Base-by-base conservation (phyloP, 2,113 vertebrate species). In the Pholis gunnellus region DNA sequence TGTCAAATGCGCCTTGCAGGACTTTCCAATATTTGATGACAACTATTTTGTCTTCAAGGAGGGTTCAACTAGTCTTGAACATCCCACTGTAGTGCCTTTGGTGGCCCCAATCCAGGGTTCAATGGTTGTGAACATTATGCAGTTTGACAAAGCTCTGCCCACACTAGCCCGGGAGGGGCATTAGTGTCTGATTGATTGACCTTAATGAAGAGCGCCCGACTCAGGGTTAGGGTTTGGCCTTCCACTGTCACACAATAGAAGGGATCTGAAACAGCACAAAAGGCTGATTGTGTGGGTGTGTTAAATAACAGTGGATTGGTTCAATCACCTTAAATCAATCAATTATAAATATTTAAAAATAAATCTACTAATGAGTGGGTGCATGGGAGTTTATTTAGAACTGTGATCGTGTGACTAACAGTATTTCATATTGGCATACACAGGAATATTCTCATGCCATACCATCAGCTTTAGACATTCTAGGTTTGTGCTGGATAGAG, bases 101-200 rank as follows among this genome's bases (percentile, higher is more conserved):
- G 92, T 74, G 57, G 36, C 38, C 74, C 84, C 9, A 46, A 40
- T 77, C 42, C 48, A 68, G 60, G 68, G 79, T 83, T 80, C 44
- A 79, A 72, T 88, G 67, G 27, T 68, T 59, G 67, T 92, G 91
- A 90, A 78, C 73, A 71, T 87, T 64, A 93, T 50, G 17, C 44
- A 81, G 75, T 90, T 88, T 93, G 93, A 94, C 91, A 92, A 90
- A 93, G 84, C 84, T 81, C 79, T 82, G 82, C 79, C 86, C 57
- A 81, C 75, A 70, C 57, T 65, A 29, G 79, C 77, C 87, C 76
- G 65, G 36, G 25, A 85, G 84, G 61, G 78, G 81, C 29, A 68
- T 89, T 85, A 81, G 63, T 91, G 63, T 73, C 68, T 85, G 84
- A 91, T 87, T 87, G 87, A 93, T 91, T 82, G 79, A 84, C 52